These are phyloP conservation scores for Paracentrotus lividus DNA, from an alignment of 53 echinoderm and acorn worm genomes.

Conservation along the genomic window DNA sequence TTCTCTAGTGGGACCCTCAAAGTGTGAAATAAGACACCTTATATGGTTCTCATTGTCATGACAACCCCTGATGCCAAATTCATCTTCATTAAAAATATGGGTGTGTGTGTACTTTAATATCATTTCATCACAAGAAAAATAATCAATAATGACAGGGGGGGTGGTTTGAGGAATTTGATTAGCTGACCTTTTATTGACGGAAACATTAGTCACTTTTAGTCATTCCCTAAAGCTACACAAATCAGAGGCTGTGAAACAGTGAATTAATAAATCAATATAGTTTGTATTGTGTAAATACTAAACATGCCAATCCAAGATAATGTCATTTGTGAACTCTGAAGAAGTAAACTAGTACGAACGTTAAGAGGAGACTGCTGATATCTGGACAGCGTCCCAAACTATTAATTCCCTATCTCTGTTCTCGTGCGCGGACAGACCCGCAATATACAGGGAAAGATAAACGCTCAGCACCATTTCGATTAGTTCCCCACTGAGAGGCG, in stretches of 20 bases:
- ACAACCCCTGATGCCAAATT: slow-evolving; percentile 33
- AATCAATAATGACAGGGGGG: background rate
- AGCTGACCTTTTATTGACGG: background rate
- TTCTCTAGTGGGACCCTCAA: background rate
- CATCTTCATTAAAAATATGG: slow-evolving; percentile 51
- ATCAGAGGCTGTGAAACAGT: background rate
- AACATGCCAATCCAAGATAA: slow-evolving; percentile 20
- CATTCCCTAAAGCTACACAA: background rate
- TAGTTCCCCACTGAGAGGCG: background rate
- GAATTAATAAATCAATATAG: slow-evolving; percentile 15
- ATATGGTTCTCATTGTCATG: slow-evolving; percentile 37
- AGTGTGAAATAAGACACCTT: slow-evolving; percentile 42
- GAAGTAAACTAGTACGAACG: background rate
- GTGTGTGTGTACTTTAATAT: slow-evolving; percentile 42
- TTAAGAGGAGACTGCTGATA: background rate
- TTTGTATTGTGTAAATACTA: background rate
- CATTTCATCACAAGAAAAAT: background rate
- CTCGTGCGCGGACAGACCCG: background rate
- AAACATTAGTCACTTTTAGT: background rate
- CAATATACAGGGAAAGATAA: background rate
- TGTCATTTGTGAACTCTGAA: background rate
- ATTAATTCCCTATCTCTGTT: background rate
- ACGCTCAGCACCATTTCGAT: background rate
- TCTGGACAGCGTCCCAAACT: background rate
- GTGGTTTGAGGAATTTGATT: background rate